phyloP scores from a whole-genome alignment of 2,888 invertebrate genomes.

The Nebria salina region DNA sequence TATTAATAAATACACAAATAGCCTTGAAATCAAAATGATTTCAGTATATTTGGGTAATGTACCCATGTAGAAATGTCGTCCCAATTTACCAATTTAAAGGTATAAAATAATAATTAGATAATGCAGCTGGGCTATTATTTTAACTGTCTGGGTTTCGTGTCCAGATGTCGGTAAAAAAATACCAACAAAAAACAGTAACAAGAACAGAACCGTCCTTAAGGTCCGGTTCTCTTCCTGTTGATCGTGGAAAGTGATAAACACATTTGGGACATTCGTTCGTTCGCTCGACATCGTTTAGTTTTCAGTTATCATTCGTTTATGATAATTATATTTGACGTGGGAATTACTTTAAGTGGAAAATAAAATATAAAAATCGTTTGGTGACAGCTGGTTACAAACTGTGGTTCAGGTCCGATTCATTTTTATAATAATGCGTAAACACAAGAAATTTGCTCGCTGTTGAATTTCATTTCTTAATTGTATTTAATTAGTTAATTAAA shows the following conservation, averaged over 20 bases:
- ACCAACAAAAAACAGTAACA: neutral
- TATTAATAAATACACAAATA: too few relatives aligned
- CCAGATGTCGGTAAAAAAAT: neutral
- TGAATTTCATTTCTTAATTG: slow-evolving; percentile 22
- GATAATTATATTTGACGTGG: slow-evolving; percentile 46
- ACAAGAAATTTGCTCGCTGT: slow-evolving; percentile 16
- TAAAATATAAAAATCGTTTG: slow-evolving; percentile 24
- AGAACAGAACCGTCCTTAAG: slow-evolving; percentile 28
- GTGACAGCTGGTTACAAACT: neutral
- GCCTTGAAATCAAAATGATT: too few relatives aligned
- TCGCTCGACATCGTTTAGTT: slow-evolving; percentile 45
- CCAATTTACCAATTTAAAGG: neutral
- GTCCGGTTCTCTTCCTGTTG: slow-evolving; percentile 40
- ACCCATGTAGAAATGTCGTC: neutral
- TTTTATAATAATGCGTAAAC: slow-evolving; percentile 35
- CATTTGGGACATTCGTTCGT: slow-evolving; percentile 12
- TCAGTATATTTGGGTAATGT: neutral
- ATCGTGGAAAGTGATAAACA: slow-evolving; percentile 31
- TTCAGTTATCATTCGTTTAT: slow-evolving; percentile 45
- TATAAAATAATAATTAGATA: slow-evolving; percentile 21
- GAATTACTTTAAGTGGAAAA: slow-evolving; percentile 46
- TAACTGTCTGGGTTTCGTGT: neutral
- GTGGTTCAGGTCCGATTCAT: slow-evolving; percentile 31
- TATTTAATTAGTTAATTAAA: slow-evolving; percentile 8
- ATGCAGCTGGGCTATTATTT: slow-evolving; percentile 7